Conservation (phyloP, 2,888 invertebrate species). For the Caenorhabditis sp. region DNA sequence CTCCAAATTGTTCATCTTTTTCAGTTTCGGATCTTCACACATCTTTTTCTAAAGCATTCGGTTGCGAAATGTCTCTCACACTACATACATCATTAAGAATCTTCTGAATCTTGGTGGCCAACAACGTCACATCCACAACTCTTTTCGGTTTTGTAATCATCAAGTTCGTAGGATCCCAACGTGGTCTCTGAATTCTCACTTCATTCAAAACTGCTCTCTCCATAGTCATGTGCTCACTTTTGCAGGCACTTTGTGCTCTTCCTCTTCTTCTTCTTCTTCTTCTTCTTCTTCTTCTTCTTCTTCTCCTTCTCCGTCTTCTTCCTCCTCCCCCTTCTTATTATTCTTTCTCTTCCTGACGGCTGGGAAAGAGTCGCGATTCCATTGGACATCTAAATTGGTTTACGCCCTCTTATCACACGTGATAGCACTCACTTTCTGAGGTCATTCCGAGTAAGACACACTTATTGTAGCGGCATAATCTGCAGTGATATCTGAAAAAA, state of each 20-base stretch:
- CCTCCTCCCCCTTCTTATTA: not conserved
- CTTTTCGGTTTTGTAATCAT: constrained; percentile 31
- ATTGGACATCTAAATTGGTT: constrained; percentile 57
- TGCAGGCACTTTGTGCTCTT: not conserved
- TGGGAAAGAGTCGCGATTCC: constrained; percentile 58
- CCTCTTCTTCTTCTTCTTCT: constrained; percentile 2
- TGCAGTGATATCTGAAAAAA: constrained; percentile 52
- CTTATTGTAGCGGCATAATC: constrained; percentile 60
- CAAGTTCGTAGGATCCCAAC: not conserved
- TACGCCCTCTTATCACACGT: not conserved
- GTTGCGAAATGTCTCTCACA: not conserved
- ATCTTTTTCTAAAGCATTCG: constrained; percentile 27
- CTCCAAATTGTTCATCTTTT: constrained; percentile 30
- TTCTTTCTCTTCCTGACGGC: constrained; percentile 12
- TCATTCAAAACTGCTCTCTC: too few relatives aligned
- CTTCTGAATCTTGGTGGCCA: constrained; percentile 21
- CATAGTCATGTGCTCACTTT: not conserved
- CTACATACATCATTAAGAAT: constrained; percentile 43
- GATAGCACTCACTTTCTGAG: constrained; percentile 49
- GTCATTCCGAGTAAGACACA: constrained; percentile 64
- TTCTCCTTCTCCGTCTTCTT: constrained; percentile 4
- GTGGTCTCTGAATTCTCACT: not conserved
- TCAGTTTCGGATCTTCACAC: constrained; percentile 14
- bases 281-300: not conserved
- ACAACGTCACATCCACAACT: constrained; percentile 29